A percentile compares a stretch with the other conserved stretches of the same genome.
phyloP scores from a whole-genome alignment of 2,113 vertebrate species.

The Lophotis ruficrista region DNA sequence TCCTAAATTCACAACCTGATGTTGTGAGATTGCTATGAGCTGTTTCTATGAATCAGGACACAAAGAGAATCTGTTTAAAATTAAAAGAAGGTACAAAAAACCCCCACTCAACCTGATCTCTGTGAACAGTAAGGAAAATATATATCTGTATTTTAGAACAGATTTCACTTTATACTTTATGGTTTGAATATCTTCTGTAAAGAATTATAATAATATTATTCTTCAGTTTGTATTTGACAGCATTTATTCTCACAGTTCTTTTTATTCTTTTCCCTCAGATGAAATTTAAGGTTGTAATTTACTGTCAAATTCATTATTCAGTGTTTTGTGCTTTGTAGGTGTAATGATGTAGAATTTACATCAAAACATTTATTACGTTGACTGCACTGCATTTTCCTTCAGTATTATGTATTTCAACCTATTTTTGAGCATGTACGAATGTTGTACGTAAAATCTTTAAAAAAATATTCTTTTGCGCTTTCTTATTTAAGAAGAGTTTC shows the following conservation, averaged over 20 bases:
- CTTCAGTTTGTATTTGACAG: not conserved
- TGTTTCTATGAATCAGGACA: not conserved
- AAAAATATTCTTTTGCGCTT: not conserved
- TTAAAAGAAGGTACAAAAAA: not conserved
- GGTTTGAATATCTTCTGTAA: not conserved
- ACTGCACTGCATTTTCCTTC: not conserved
- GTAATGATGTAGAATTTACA: not conserved
- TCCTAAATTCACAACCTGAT: not conserved
- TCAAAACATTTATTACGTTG: not conserved
- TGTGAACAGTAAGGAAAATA: not conserved
- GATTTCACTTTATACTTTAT: not conserved
- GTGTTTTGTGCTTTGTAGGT: not conserved
- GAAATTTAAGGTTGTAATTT: not conserved
- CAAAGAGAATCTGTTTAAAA: not conserved
- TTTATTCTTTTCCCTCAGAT: not conserved
- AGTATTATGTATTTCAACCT: not conserved
- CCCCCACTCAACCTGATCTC: not conserved
- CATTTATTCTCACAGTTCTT: not conserved
- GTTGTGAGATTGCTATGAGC: not conserved
- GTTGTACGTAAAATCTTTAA: not conserved
- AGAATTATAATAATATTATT: not conserved
- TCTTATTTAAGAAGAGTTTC: not conserved
- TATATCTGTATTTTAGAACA: not conserved
- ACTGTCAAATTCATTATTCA: not conserved
- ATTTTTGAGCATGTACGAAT: not conserved